phyloP scores from a whole-genome alignment of 2,113 vertebrate genomes.

The Peromyscus maniculatus region DNA sequence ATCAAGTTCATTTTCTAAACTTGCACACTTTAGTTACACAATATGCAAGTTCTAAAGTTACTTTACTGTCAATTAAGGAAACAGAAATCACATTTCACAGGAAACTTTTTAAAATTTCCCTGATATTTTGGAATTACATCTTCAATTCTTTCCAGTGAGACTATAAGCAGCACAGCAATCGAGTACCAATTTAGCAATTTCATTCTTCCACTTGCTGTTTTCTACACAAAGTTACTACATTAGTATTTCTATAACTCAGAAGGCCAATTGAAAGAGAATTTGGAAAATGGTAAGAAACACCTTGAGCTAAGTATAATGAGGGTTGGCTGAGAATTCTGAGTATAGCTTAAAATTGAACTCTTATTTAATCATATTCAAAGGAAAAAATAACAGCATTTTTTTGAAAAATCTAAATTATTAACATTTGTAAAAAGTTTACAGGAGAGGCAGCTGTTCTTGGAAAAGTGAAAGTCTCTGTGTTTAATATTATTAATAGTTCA shows the following conservation, averaged over 20 bases:
- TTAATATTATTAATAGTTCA: conserved; percentile 17
- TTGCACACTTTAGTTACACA: not conserved
- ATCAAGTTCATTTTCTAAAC: not conserved
- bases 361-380: conserved; percentile 73
- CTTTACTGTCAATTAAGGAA: conserved; percentile 51
- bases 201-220: conserved; percentile 87
- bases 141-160: conserved; percentile 83
- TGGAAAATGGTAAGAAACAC: conserved; percentile 40
- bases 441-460: not conserved
- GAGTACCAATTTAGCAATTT: conserved; percentile 87
- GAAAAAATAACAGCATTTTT: conserved; percentile 2
- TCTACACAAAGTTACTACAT: conserved; percentile 83
- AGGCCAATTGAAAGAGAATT: conserved; percentile 55
- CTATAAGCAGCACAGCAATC: conserved; percentile 80
- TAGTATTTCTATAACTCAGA: conserved; percentile 80
- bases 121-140: conserved; percentile 84
- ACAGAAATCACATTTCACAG: conserved; percentile 76
- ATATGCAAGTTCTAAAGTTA: not conserved
- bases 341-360: conserved; percentile 55
- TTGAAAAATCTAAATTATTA: conserved; percentile 67
- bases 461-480: not conserved
- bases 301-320: conserved; percentile 54
- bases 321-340: not conserved
- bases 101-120: conserved; percentile 82
- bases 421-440: conserved; percentile 28